These are phyloP conservation scores for Elysia chlorotica DNA, from an alignment of 1,140 invertebrate species.

Conservation along the genomic window DNA sequence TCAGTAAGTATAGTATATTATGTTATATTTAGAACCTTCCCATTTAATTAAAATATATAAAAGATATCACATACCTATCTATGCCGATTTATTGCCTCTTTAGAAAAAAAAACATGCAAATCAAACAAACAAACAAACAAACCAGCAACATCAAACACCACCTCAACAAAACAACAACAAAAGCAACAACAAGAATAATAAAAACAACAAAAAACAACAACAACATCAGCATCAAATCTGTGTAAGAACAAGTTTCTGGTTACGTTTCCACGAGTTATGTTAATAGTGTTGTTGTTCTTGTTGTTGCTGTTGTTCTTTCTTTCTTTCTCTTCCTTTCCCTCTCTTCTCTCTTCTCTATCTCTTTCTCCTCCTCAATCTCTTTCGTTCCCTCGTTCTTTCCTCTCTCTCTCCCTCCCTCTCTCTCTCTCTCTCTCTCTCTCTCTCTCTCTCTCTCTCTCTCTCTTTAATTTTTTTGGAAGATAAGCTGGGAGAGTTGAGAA, in stretches of 20 bases:
- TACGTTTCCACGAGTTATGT: neutral
- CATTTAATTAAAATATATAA: neutral
- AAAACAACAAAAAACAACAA: neutral
- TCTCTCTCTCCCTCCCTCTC: neutral
- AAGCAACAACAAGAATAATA: neutral
- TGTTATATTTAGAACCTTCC: neutral
- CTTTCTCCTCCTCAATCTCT: neutral
- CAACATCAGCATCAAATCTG: neutral
- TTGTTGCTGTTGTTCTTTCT: neutral
- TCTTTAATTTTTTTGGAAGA: neutral
- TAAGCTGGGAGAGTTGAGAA: no score
- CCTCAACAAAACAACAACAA: neutral
- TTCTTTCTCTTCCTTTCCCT: neutral
- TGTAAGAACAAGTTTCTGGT: neutral
- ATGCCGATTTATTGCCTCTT: no score
- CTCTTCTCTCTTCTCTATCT: neutral
- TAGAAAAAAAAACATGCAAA: no score
- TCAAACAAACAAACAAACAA: no score
- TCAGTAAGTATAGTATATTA: slow-evolving; percentile 87
- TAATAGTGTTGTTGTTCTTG: neutral
- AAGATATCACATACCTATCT: no score
- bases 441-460: neutral
- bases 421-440: slow-evolving; percentile 2
- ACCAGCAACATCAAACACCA: no score
- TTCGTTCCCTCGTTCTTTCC: slow-evolving; percentile 2